Base-by-base conservation (phyloP, 2,113 vertebrate genomes). In the Athene cunicularia region DNA sequence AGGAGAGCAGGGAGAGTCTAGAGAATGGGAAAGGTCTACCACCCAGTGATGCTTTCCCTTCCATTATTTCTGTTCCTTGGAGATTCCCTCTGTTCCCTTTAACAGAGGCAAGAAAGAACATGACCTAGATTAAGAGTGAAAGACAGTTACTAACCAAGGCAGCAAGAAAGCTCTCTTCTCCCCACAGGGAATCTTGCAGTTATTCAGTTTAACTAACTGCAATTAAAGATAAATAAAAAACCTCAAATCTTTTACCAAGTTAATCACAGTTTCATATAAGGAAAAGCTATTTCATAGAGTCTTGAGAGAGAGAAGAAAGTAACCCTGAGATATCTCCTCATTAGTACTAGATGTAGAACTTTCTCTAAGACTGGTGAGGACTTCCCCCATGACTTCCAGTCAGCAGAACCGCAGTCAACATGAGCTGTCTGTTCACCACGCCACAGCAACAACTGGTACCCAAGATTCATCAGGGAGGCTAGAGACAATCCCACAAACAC, bases 341-440 rank as follows among this genome's bases (percentile, higher is more conserved):
- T n/a, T 53, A 10, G 33, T 35, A 41, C 30, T 3, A 27, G 12
- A 30, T 41, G 23, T 37, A 58, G 27, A 39, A 49, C 21, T n/a
- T 52, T 33, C 43, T 39, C 20, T 11, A 26, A 35, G 45, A 50
- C 9, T 43, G 41, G 9, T 1, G 6, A 64, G 59, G 26, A 47
- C 12, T 53, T 14, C 49, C 18, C 16, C 43, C 18, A 6, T 8
- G 30, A 35, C 41, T 62, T 37, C 11, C 47, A 55, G 35, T 10
- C 53, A 50, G n/a, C 56, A 76, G 35, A 68, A n/a, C 26, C 1
- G 1, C 39, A 12, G 41, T 2, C 28, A 33, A 27, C 11, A 8
- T 1, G 30, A 72, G 59, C 53, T 28, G 5, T 18, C 41, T 53
- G 33, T 50, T 64, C n/a, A 41, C 80, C 11, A 20, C 0, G 0